Evolutionary conservation across 2,797 vertebrate species (phyloP).

Genomic region (Coregonus ussuriensis): DNA sequence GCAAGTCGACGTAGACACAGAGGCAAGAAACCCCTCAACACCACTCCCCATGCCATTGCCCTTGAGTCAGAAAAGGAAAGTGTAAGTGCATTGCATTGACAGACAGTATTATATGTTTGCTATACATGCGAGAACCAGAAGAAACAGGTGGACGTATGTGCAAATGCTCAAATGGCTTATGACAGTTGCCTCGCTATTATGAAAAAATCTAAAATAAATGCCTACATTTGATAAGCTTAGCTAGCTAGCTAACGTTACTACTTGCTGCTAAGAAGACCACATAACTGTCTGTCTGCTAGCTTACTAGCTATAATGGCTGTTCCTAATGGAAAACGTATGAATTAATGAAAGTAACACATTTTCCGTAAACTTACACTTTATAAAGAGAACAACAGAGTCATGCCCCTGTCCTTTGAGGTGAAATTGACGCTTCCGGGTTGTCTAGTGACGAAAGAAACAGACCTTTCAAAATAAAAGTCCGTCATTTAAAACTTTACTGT

Average conservation of each 20-base stretch:
- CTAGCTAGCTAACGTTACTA: not conserved
- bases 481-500: not conserved
- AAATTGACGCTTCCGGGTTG: conserved; percentile 55
- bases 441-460: not conserved
- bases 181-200: not conserved
- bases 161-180: not conserved
- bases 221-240: not conserved
- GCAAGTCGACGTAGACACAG: conserved; percentile 26
- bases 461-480: conserved; percentile 61
- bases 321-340: not conserved
- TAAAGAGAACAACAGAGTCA: not conserved
- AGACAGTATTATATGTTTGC: not conserved
- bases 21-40: conserved; percentile 52
- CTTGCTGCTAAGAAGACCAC: not conserved
- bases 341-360: not conserved
- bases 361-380: conserved; percentile 23
- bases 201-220: not conserved
- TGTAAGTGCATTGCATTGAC: not conserved
- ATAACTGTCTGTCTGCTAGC: not conserved
- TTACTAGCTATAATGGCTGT: not conserved
- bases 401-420: conserved; percentile 31
- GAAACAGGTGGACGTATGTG: not conserved
- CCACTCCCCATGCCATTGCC: conserved; percentile 60
- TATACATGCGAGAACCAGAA: not conserved
- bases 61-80: conserved; percentile 36